Percentiles rank a stretch among this genome's conserved stretches.
Conservation (phyloP, 2,888 invertebrate species). For the Heliconius hortense region DNA sequence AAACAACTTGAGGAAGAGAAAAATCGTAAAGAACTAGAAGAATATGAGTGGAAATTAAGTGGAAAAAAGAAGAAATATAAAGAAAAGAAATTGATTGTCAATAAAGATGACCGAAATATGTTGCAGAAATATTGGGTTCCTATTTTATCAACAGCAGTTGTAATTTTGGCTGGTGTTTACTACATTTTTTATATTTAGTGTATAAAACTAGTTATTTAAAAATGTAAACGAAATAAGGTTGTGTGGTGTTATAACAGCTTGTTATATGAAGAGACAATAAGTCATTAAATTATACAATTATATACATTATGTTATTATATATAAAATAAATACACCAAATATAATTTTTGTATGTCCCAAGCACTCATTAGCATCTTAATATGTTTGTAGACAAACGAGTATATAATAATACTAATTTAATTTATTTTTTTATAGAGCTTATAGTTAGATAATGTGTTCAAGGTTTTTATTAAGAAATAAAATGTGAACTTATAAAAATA, state of each 20-base stretch:
- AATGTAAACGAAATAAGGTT: slow-evolving; percentile 4
- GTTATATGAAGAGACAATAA: slow-evolving; percentile 6
- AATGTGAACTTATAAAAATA: neutral
- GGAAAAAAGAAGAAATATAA: slow-evolving; percentile 83
- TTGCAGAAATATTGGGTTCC: slow-evolving; percentile 73
- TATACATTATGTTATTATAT: neutral
- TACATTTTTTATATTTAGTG: slow-evolving; percentile 41
- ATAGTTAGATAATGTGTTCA: neutral
- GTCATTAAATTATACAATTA: slow-evolving; percentile 2
- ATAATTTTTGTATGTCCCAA: neutral
- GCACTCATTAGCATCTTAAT: slow-evolving; percentile 9
- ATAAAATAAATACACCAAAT: slow-evolving; percentile 6
- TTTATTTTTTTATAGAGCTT: slow-evolving; percentile 1
- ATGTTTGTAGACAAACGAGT: neutral
- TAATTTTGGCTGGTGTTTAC: slow-evolving; percentile 55
- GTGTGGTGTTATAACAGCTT: slow-evolving; percentile 1
- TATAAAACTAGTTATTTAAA: neutral
- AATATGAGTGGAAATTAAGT: slow-evolving; percentile 89
- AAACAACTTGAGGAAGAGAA: slow-evolving; percentile 84
- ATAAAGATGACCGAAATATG: slow-evolving; percentile 68
- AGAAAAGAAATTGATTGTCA: slow-evolving; percentile 70
- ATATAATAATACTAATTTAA: neutral
- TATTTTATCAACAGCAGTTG: slow-evolving; percentile 57
- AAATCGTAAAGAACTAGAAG: slow-evolving; percentile 87
- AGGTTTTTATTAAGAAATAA: slow-evolving; percentile 3